These are phyloP conservation scores for Syngnathus scovelli DNA, from an alignment of 2,113 vertebrate species.

Conservation along the genomic window DNA sequence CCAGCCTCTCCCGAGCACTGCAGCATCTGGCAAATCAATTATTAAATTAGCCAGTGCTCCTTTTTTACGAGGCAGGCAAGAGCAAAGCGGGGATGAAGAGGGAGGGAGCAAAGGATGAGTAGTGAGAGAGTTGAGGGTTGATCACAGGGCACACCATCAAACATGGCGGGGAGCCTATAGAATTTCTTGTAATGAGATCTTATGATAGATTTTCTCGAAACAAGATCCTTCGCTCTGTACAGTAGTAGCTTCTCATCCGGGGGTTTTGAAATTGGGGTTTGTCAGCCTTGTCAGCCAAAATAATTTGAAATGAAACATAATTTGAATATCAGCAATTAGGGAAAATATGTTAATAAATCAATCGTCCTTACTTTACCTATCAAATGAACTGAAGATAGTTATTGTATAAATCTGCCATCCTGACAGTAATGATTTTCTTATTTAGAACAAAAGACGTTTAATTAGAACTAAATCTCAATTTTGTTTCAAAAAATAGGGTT, in stretches of 20 bases:
- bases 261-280: background rate
- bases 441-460: background rate
- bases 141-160: constrained; percentile 56
- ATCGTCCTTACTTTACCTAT: too few species aligned
- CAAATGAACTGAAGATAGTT: too few species aligned
- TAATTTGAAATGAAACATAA: too few species aligned
- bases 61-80: constrained; percentile 56
- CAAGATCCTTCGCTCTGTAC: constrained; percentile 31
- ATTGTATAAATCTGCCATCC: too few species aligned
- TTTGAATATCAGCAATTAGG: too few species aligned
- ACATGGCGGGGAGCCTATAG: constrained; percentile 55
- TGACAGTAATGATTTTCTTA: background rate
- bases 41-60: constrained; percentile 70
- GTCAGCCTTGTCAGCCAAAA: background rate
- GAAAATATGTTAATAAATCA: too few species aligned
- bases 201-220: constrained; percentile 64
- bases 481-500: background rate
- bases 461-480: background rate
- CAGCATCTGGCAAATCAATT: constrained; percentile 76
- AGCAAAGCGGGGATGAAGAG: constrained; percentile 50
- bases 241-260: constrained; percentile 25
- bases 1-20: constrained; percentile 67
- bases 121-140: constrained; percentile 17
- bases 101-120: constrained; percentile 21
- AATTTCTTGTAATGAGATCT: constrained; percentile 69